These are phyloP conservation scores for Ageneiosus marmoratus DNA, from an alignment of 2,113 vertebrate genomes.

Conservation along the genomic window DNA sequence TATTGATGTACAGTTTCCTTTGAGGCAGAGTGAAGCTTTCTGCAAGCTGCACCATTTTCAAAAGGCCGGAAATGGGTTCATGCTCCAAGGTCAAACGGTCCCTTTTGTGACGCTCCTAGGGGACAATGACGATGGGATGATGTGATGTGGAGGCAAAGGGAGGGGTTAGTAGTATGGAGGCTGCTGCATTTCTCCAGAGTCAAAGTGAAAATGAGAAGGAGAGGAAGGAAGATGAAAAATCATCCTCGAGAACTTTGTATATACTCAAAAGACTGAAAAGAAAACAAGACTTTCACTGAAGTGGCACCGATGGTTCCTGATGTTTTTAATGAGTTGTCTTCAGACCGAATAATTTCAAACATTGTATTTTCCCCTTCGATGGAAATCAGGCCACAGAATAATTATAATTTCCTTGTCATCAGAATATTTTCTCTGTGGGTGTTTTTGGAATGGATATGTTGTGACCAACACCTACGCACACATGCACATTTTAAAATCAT, in stretches of 20 bases:
- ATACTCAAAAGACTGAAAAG: slow-evolving; percentile 5
- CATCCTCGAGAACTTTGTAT: neutral
- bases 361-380: slow-evolving; percentile 25
- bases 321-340: slow-evolving; percentile 47
- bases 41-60: slow-evolving; percentile 47
- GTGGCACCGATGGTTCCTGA: slow-evolving; percentile 29
- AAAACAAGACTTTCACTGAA: slow-evolving; percentile 31
- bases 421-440: slow-evolving; percentile 32
- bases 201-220: neutral
- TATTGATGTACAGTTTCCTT: slow-evolving; percentile 60
- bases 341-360: slow-evolving; percentile 32
- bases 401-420: slow-evolving; percentile 39
- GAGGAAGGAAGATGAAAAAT: neutral
- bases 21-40: slow-evolving; percentile 45
- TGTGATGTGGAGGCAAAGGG: slow-evolving; percentile 39
- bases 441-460: slow-evolving; percentile 6
- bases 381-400: slow-evolving; percentile 41
- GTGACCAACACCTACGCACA: neutral
- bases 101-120: slow-evolving; percentile 49
- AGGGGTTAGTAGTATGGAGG: slow-evolving; percentile 20
- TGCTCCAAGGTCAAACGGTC: slow-evolving; percentile 45
- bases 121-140: slow-evolving; percentile 46
- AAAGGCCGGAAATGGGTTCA: slow-evolving; percentile 53
- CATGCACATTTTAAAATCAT: slow-evolving; percentile 3
- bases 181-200: slow-evolving; percentile 19